Base-by-base conservation (phyloP, 1,140 invertebrate species). In the Limonius californicus region DNA sequence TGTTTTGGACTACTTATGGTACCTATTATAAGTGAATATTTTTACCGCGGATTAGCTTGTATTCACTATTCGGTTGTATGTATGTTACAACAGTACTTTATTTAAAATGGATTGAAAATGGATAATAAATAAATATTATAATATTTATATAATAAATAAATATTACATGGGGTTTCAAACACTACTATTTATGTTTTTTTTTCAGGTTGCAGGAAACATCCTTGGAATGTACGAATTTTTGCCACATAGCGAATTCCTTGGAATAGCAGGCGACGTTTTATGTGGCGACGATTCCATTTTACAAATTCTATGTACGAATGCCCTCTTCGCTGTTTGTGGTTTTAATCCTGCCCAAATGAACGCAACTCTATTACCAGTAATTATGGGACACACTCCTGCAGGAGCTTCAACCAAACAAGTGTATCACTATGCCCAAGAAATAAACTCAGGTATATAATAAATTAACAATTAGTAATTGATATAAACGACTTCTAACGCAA, bases 301-400 rank as follows among this genome's bases (percentile, higher is more conserved):
- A 6, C 72, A 80, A 63, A 64, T 74, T 16, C 63, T 86, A 14
- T 87, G 85, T 66, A 74, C 74, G 2, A 84, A 85, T 64, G 65
- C 82, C 0, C 63, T 87, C 1, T 88, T 87, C 65, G 67, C 83
- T 1, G 57, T 86, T 0, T 79, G 77, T 57, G 85, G 84, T 30
- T 83, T 79, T 65, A 82, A 80, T 72, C 67, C 68, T 0, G 73
- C 76, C 0, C 81, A 85, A 64, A 75, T 84, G 23, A 83, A 85
- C 68, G 68, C 57, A n/a, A 86, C 85, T 0, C 83, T 88, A 71
- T 62, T 93, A 0, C 87, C 90, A 0, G 82, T 89, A 0, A 89
- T 93, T 69, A 74, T 90, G 1, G 83, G 85, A 9, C 90, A 97
- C 74, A 85, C 85, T 2, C 95, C 95, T 2, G 90, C 91, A 1